These are phyloP conservation scores for Clitarchus hookeri DNA, from an alignment of 2,888 invertebrate species.

Conservation along the genomic window DNA sequence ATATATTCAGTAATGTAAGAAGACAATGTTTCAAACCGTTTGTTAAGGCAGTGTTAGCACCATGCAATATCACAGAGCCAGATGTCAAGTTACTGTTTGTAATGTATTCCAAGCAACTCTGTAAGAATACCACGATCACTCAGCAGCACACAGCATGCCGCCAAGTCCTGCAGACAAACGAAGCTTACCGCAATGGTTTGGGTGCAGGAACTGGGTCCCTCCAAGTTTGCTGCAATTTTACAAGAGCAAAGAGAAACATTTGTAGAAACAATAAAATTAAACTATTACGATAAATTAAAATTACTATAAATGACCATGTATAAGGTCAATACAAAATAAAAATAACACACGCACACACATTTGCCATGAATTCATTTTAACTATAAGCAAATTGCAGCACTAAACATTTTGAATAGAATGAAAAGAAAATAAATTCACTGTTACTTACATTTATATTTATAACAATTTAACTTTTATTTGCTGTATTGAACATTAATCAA, in stretches of 20 bases:
- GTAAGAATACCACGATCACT: neutral
- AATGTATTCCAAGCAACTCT: neutral
- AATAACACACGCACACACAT: neutral
- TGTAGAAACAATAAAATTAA: conserved; percentile 27
- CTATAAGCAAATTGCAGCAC: neutral
- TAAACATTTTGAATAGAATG: neutral
- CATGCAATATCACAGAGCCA: conserved; percentile 25
- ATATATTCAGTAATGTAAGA: neutral
- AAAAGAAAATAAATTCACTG: neutral
- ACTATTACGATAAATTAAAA: neutral
- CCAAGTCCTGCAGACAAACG: conserved; percentile 22
- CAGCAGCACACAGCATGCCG: conserved; percentile 22
- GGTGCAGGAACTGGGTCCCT: conserved; percentile 44
- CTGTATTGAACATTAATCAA: too few relatives aligned
- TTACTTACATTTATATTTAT: neutral
- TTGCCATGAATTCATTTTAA: neutral
- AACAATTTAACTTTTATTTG: too few relatives aligned
- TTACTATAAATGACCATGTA: neutral
- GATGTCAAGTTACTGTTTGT: conserved; percentile 17
- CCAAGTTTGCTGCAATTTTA: conserved; percentile 42
- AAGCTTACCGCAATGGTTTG: conserved; percentile 45
- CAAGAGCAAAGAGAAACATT: conserved; percentile 33
- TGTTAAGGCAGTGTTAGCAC: conserved; percentile 24
- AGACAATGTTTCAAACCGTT: neutral
- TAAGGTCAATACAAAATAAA: neutral